phyloP scores from a whole-genome alignment of 2,888 invertebrate genomes.

The Plagiodera versicolora region DNA sequence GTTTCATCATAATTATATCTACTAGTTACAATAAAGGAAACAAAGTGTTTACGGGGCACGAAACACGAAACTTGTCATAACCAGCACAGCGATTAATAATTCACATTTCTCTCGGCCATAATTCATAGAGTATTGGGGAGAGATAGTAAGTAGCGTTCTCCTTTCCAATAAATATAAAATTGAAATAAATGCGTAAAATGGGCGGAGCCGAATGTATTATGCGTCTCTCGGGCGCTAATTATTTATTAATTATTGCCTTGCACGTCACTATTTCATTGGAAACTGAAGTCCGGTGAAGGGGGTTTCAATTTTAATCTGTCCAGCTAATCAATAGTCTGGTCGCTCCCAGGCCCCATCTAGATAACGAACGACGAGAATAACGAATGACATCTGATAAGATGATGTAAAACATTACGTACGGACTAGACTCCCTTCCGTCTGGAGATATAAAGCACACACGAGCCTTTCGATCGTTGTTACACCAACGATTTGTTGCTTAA shows the following conservation, averaged over 20 bases:
- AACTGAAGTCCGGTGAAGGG: constrained; percentile 27
- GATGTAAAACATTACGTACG: not conserved
- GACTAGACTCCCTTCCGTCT: not conserved
- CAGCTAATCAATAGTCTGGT: not conserved
- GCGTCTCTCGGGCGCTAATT: constrained; percentile 47
- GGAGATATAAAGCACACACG: not conserved
- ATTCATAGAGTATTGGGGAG: constrained; percentile 45
- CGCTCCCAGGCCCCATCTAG: not conserved
- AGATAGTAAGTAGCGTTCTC: constrained; percentile 41
- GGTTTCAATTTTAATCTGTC: constrained; percentile 22
- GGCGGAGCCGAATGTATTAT: constrained; percentile 45
- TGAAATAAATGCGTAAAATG: constrained; percentile 50
- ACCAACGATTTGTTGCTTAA: not conserved
- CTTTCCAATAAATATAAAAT: constrained; percentile 47
- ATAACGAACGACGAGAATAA: not conserved
- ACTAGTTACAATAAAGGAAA: constrained; percentile 10
- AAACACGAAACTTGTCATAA: constrained; percentile 39
- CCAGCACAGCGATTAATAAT: constrained; percentile 39
- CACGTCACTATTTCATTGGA: constrained; percentile 29
- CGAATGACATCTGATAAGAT: constrained; percentile 1
- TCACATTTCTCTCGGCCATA: constrained; percentile 41
- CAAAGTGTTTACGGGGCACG: constrained; percentile 25
- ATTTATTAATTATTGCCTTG: constrained; percentile 46
- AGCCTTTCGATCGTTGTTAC: not conserved
- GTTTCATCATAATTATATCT: constrained; percentile 6